A percentile compares a stretch with the other conserved stretches of the same genome.
Evolutionary conservation across 2,797 vertebrate species (phyloP).

Genomic region (Eulemur mongoz): DNA sequence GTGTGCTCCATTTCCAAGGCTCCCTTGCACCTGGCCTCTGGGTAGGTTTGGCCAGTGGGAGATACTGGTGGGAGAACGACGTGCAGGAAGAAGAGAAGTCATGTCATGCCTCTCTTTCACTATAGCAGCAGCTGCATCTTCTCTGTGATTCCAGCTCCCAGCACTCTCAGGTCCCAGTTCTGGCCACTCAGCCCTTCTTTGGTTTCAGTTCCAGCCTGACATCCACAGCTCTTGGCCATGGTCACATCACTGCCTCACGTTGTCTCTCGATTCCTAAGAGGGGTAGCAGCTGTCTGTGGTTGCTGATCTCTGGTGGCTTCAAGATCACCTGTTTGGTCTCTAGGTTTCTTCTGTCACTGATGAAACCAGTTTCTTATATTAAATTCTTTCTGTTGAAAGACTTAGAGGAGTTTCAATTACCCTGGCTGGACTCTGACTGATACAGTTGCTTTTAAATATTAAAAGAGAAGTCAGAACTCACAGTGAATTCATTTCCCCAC

Average conservation of each 20-base stretch:
- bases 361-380: background rate
- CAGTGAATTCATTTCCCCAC: background rate
- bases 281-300: background rate
- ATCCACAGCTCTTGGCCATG: background rate
- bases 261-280: background rate
- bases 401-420: background rate
- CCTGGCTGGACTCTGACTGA: background rate
- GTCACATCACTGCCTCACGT: background rate
- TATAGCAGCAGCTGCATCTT: background rate
- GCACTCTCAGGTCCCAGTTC: background rate
- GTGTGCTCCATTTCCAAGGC: background rate
- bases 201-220: conserved; percentile 1
- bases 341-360: background rate
- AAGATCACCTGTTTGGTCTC: background rate
- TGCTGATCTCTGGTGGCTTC: background rate
- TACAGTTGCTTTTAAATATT: background rate
- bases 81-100: background rate
- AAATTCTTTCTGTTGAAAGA: background rate
- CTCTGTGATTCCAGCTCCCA: background rate
- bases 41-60: background rate
- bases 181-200: background rate
- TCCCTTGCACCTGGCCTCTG: background rate
- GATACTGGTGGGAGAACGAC: background rate
- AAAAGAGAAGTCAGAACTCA: background rate
- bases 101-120: background rate